Evolutionary conservation across 2,888 invertebrate species (phyloP).

Genomic region (Orthonevra nobilis): DNA sequence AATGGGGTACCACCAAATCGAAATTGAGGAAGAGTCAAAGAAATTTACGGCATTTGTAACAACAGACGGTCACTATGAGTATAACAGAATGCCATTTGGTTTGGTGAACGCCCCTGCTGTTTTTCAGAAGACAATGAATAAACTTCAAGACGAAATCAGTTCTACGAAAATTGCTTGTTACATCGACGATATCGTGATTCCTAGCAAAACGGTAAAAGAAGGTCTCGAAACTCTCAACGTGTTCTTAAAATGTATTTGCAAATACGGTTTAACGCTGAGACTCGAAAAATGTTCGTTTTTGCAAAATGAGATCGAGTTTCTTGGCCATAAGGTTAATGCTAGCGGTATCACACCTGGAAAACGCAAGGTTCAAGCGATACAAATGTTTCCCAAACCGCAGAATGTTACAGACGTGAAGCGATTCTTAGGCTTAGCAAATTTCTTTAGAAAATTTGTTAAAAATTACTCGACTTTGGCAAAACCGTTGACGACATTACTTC

Average conservation of each 20-base stretch:
- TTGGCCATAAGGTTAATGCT: too few species aligned
- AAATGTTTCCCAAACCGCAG: constrained; percentile 6
- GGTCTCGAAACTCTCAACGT: too few species aligned
- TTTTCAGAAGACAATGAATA: too few species aligned
- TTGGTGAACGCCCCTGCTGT: too few species aligned
- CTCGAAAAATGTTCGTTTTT: too few species aligned
- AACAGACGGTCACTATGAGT: constrained; percentile 14
- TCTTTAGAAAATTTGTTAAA: constrained; percentile 62
- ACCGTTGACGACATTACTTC: constrained; percentile 31
- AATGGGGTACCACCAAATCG: constrained; percentile 67
- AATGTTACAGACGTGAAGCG: constrained; percentile 45
- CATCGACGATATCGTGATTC: too few species aligned
- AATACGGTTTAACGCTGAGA: too few species aligned
- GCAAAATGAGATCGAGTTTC: too few species aligned
- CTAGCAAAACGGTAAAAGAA: too few species aligned
- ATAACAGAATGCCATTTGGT: constrained; percentile 23
- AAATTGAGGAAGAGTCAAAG: constrained; percentile 48
- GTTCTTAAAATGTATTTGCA: too few species aligned
- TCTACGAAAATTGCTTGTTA: too few species aligned
- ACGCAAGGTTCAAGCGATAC: constrained; percentile 13
- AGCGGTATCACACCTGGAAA: constrained; percentile 1
- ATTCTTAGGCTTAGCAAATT: constrained; percentile 60
- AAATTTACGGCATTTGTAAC: constrained; percentile 57
- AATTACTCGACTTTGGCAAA: constrained; percentile 42
- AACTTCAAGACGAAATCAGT: too few species aligned